phyloP scores from a whole-genome alignment of 2,888 invertebrate species.

The Apodemia zela region DNA sequence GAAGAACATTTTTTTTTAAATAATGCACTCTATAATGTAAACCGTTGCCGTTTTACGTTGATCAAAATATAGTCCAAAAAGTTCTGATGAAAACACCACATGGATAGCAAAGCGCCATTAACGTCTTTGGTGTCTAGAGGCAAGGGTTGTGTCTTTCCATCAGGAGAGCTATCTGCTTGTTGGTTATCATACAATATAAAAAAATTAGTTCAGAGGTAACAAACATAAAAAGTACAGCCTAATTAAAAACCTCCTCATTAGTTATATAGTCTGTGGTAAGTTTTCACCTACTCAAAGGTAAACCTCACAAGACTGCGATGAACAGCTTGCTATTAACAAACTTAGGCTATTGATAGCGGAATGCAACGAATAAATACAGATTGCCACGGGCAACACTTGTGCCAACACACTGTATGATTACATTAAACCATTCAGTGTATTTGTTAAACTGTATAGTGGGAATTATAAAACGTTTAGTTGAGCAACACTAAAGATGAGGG shows the following conservation, averaged over 20 bases:
- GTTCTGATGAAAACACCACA: no score
- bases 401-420: not conserved
- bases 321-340: not conserved
- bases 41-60: no score
- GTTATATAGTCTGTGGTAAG: no score
- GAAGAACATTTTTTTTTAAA: not conserved
- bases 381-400: conserved; percentile 4
- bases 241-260: no score
- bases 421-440: not conserved
- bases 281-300: not conserved
- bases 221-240: no score
- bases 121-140: no score
- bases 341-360: conserved; percentile 5
- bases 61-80: no score
- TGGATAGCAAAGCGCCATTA: no score
- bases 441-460: not conserved
- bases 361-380: conserved; percentile 8
- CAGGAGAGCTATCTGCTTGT: no score
- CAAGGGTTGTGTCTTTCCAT: no score
- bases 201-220: no score
- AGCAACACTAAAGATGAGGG: conserved; percentile 1
- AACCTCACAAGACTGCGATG: not conserved
- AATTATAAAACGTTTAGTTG: not conserved
- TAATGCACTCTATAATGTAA: not conserved
- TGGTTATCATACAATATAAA: no score